These are phyloP conservation scores for Sebastiscus albofasciatus DNA, from an alignment of 2,797 vertebrate species.

Conservation along the genomic window DNA sequence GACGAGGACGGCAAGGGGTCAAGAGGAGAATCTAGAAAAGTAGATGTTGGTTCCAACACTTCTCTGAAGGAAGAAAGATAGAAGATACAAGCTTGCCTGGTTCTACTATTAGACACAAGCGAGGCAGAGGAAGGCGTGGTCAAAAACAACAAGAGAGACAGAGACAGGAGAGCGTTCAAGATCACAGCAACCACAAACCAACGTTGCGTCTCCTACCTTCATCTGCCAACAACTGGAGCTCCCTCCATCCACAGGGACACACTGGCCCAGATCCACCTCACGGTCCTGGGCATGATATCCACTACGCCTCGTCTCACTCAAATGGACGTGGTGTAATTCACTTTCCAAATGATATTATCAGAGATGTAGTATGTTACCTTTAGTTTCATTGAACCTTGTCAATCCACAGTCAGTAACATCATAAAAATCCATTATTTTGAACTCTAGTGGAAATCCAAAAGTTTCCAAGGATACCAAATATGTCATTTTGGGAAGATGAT, in stretches of 20 bases:
- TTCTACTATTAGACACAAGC: not conserved
- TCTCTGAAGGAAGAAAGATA: not conserved
- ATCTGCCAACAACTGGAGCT: conserved; percentile 55
- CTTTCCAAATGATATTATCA: not conserved
- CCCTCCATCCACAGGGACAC: conserved; percentile 52
- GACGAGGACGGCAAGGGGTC: not conserved
- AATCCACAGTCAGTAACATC: not conserved
- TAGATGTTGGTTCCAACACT: not conserved
- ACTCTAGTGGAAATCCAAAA: not conserved
- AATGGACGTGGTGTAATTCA: not conserved
- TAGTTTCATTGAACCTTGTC: not conserved
- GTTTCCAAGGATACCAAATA: not conserved
- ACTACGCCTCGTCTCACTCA: conserved; percentile 22
- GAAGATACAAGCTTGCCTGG: not conserved
- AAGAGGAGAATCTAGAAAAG: not conserved
- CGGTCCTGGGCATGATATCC: conserved; percentile 41
- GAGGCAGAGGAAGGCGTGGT: not conserved
- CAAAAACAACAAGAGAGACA: conserved; percentile 26
- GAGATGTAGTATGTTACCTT: not conserved
- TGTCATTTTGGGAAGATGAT: not conserved
- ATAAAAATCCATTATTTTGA: not conserved
- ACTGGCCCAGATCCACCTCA: conserved; percentile 60
- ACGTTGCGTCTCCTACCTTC: conserved; percentile 67
- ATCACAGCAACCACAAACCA: conserved; percentile 42
- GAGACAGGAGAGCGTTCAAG: conserved; percentile 54